Evolutionary conservation across 2,797 vertebrate species (phyloP).

Genomic region (Graptemys geographica): DNA sequence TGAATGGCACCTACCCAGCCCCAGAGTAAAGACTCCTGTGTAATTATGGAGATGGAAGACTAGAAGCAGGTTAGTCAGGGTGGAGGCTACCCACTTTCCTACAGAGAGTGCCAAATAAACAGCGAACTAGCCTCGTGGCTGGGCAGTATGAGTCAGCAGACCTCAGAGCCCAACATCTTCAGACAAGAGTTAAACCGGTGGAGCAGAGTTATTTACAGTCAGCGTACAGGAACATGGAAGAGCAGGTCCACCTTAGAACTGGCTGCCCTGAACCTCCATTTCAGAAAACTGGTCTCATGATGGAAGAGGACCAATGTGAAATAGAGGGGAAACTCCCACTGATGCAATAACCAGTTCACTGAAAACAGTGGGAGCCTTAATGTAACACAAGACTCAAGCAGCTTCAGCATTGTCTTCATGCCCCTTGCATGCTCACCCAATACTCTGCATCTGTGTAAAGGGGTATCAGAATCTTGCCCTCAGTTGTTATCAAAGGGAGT

Average conservation of each 20-base stretch:
- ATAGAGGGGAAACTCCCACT: neutral
- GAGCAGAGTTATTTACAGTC: neutral
- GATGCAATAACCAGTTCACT: neutral
- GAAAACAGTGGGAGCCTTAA: neutral
- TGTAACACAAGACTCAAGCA: neutral
- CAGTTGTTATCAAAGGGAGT: conserved; percentile 16
- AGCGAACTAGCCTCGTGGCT: neutral
- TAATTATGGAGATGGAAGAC: neutral
- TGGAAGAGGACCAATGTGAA: neutral
- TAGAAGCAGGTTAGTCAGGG: neutral
- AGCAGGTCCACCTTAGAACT: neutral
- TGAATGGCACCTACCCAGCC: neutral
- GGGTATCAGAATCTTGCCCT: neutral
- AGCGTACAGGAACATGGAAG: neutral
- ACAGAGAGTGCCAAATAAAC: neutral
- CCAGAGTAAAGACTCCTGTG: neutral
- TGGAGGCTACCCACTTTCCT: neutral
- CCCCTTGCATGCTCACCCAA: rapidly evolving
- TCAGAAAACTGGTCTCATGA: neutral
- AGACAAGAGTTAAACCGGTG: neutral
- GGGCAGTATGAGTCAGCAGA: neutral
- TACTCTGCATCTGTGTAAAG: neutral
- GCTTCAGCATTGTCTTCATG: neutral
- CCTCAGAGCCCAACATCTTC: neutral
- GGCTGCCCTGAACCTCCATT: neutral